phyloP scores from a whole-genome alignment of 2,797 vertebrate species.

The Coregonus suidteri region DNA sequence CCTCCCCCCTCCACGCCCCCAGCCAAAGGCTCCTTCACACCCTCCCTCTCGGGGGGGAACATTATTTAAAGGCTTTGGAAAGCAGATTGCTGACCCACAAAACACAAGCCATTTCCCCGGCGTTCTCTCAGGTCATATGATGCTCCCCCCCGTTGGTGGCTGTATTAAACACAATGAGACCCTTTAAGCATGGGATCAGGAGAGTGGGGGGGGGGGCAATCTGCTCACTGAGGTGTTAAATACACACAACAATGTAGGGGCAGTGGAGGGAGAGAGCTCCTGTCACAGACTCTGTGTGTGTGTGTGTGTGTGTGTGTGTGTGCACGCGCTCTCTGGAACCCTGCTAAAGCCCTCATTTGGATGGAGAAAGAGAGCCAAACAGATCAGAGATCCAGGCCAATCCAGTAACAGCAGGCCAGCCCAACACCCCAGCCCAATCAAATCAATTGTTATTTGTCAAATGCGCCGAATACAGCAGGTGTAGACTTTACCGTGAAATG shows the following conservation, averaged over 20 bases:
- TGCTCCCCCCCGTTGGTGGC: slow-evolving; percentile 74
- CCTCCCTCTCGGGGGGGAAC: slow-evolving; percentile 31
- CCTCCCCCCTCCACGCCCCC: neutral
- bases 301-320: neutral
- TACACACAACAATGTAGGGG: slow-evolving; percentile 83
- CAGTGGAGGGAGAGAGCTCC: neutral
- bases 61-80: slow-evolving; percentile 81
- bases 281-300: slow-evolving; percentile 33
- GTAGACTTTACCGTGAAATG: too few relatives aligned
- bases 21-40: slow-evolving; percentile 42
- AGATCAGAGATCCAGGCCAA: slow-evolving; percentile 62
- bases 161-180: slow-evolving; percentile 90
- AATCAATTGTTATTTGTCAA: too few relatives aligned
- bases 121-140: slow-evolving; percentile 73
- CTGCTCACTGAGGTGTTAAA: slow-evolving; percentile 94
- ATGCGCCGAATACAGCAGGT: too few relatives aligned
- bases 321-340: slow-evolving; percentile 21
- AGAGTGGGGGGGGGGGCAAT: slow-evolving; percentile 54
- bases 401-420: slow-evolving; percentile 46
- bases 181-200: slow-evolving; percentile 87
- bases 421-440: too few relatives aligned
- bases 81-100: slow-evolving; percentile 83
- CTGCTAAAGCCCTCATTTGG: slow-evolving; percentile 74
- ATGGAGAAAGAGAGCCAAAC: slow-evolving; percentile 60
- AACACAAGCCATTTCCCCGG: slow-evolving; percentile 78